Percentiles rank a stretch among this genome's conserved stretches.
Evolutionary conservation across 2,797 vertebrate genomes (phyloP).

Genomic region (Sebastiscus tertius): DNA sequence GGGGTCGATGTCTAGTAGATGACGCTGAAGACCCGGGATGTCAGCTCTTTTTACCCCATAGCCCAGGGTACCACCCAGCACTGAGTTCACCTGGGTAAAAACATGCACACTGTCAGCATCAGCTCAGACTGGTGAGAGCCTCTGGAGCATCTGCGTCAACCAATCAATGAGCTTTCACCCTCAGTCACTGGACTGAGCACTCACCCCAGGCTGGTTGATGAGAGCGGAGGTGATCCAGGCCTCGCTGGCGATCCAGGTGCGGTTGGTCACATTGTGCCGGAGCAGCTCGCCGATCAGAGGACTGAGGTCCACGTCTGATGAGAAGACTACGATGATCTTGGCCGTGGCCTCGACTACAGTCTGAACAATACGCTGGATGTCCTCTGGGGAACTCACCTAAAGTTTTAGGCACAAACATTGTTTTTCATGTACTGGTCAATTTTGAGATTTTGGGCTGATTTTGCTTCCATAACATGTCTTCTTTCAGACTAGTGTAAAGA

Average conservation of each 20-base stretch:
- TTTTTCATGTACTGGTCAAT: too few relatives aligned
- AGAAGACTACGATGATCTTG: slow-evolving; percentile 88
- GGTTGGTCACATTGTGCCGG: slow-evolving; percentile 84
- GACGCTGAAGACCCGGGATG: slow-evolving; percentile 81
- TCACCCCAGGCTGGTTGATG: slow-evolving; percentile 82
- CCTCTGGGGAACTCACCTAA: slow-evolving; percentile 75
- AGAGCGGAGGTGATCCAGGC: slow-evolving; percentile 89
- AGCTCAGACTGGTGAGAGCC: not conserved
- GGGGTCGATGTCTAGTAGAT: slow-evolving; percentile 84
- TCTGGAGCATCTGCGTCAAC: not conserved
- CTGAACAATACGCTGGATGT: slow-evolving; percentile 80
- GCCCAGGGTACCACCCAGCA: slow-evolving; percentile 86
- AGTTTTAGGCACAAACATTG: not conserved
- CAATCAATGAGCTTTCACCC: not conserved
- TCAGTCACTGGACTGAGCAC: not conserved
- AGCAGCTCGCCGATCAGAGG: slow-evolving; percentile 83
- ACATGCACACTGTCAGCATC: not conserved
- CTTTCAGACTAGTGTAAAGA: too few relatives aligned
- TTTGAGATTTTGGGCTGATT: too few relatives aligned
- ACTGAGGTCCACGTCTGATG: slow-evolving; percentile 89
- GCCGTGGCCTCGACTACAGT: slow-evolving; percentile 81
- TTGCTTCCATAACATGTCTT: too few relatives aligned
- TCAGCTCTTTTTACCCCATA: slow-evolving; percentile 84
- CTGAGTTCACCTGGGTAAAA: slow-evolving; percentile 61
- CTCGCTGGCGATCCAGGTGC: slow-evolving; percentile 90